Evolutionary conservation across 2,888 invertebrate genomes (phyloP).

Genomic region (Dioctria linearis): DNA sequence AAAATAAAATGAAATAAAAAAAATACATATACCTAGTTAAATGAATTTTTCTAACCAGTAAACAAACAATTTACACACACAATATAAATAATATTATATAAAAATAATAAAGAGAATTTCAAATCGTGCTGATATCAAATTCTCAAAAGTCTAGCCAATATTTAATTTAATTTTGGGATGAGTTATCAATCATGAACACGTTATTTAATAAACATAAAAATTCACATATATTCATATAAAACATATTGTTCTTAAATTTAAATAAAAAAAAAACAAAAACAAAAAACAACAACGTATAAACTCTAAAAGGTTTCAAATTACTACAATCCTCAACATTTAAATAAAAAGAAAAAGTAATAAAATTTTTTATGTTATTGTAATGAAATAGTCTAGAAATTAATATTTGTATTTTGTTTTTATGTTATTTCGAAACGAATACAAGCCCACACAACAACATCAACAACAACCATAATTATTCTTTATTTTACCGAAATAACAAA

Average conservation of each 20-base stretch:
- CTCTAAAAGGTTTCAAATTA: slow-evolving; percentile 8
- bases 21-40: slow-evolving; percentile 21
- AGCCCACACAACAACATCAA: neutral
- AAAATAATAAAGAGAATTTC: neutral
- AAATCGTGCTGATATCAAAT: neutral
- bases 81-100: neutral
- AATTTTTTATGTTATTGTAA: neutral
- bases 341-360: neutral
- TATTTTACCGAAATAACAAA: neutral
- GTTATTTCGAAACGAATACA: neutral
- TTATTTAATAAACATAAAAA: neutral
- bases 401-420: too few relatives aligned
- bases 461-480: neutral
- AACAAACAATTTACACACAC: slow-evolving; percentile 18
- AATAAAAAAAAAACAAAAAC: neutral
- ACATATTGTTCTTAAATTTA: neutral
- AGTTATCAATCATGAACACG: neutral
- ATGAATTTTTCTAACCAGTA: slow-evolving; percentile 41
- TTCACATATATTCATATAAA: neutral
- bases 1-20: slow-evolving; percentile 13
- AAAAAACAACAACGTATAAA: neutral
- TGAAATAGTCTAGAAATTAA: neutral
- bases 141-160: neutral
- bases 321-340: neutral
- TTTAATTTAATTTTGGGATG: neutral